Evolutionary conservation across 2,797 vertebrate species (phyloP), one percentile per base, ranked within the genome.

Genomic region (Micromesistius poutassou): DNA sequence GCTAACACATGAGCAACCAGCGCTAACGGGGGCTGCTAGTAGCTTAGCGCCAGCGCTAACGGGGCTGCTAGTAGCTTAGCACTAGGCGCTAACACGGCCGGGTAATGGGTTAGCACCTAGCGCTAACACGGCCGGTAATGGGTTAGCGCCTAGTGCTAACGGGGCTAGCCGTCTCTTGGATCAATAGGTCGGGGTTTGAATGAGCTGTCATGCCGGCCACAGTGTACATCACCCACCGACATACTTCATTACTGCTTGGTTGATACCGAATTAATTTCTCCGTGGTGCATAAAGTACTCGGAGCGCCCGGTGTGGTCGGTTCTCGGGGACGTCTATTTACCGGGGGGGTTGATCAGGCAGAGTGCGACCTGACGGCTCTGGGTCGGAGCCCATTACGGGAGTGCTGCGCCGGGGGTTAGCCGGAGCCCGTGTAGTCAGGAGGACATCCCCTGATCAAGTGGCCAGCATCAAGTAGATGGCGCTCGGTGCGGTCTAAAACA

Each of bases 131-230:
- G 74, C 85, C 31, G 80, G 74, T 87, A 76, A 81, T 81, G 84
- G 38, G 19, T 3, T 78, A 62, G 50, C 46, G 7, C 50, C n/a
- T n/a, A n/a, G n/a, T n/a, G n/a, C n/a, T 62, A 62, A 22, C 46
- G 8, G n/a, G 55, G 55, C 55, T 62, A 62, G 55, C n/a, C 22
- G 76, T 84, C 36, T 28, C 8, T n/a, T 68, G 68, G 75, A 35
- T 30, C 42, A 38, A 3, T 22, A 30, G 7, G 31, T 78, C 89
- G 89, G 87, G 87, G 82, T 80, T 83, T 84, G 31, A 77, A 77
- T 80, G 80, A 89, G 85, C 88, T 93, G 92, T 91, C 91, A 92
- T 88, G 90, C 88, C 89, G 90, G 42, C 68, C 78, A 62, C 13
- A 71, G 8, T n/a, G 80, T 86, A 85, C 73, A 35, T 71, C 3